Evolutionary conservation across 2,113 vertebrate genomes (phyloP).

Genomic region (Gulo gulo): DNA sequence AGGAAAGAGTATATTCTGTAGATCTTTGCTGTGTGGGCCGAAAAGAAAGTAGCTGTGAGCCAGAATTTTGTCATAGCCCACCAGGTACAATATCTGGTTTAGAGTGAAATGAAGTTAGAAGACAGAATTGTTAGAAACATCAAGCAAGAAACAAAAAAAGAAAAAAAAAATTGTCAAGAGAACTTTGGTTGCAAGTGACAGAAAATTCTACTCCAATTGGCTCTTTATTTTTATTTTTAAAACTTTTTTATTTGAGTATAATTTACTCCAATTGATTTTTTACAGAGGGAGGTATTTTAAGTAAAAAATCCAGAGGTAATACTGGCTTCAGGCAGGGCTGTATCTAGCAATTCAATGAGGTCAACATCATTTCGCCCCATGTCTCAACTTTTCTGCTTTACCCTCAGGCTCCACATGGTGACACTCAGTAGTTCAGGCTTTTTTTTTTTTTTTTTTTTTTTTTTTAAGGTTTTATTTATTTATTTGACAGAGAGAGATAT

Average conservation of each 20-base stretch:
- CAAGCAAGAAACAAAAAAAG: not conserved
- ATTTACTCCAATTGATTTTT: not conserved
- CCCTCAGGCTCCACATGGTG: not conserved
- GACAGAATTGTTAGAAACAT: not conserved
- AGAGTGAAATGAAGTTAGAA: conserved; percentile 13
- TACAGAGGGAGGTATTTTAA: not conserved
- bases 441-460: not conserved
- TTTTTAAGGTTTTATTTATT: not conserved
- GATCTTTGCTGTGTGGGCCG: not conserved
- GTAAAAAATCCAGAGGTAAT: not conserved
- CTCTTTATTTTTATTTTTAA: not conserved
- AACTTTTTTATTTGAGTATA: not conserved
- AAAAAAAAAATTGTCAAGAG: not conserved
- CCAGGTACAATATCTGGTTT: not conserved
- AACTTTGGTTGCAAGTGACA: not conserved
- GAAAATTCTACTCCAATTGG: not conserved
- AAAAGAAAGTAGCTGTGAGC: not conserved
- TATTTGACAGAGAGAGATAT: too few relatives aligned
- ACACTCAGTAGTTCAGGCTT: not conserved
- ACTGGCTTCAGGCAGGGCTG: not conserved
- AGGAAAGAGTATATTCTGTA: not conserved
- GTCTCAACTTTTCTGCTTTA: not conserved
- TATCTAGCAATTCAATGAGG: not conserved
- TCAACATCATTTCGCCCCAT: not conserved
- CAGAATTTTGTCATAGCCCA: not conserved